Evolutionary conservation across 2,797 vertebrate genomes (phyloP).

Genomic region (Lepidocolaptes lacrymiger): DNA sequence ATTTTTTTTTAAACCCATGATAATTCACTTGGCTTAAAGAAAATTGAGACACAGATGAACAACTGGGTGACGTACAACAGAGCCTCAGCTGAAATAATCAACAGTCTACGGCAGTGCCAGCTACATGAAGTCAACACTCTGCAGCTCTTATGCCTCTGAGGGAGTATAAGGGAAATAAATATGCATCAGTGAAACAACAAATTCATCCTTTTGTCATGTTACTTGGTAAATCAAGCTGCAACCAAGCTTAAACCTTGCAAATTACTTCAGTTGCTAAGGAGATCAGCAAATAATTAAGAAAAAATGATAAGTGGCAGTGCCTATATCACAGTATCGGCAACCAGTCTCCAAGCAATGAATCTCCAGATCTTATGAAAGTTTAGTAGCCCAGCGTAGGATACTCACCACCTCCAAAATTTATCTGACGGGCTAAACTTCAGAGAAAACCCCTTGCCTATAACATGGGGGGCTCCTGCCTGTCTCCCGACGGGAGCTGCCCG

Average conservation of each 20-base stretch:
- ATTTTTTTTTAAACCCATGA: not conserved
- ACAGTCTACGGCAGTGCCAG: not conserved
- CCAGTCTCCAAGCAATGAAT: not conserved
- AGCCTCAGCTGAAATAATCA: not conserved
- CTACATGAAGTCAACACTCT: not conserved
- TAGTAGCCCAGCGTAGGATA: not conserved
- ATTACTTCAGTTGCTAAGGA: constrained; percentile 63
- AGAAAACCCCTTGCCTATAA: not conserved
- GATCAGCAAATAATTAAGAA: constrained; percentile 51
- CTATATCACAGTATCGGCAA: not conserved
- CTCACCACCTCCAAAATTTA: not conserved
- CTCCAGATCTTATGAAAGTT: constrained; percentile 28
- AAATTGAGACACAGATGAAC: constrained; percentile 5
- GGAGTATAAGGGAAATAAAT: not conserved
- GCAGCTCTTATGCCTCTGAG: not conserved
- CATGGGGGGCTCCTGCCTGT: not conserved
- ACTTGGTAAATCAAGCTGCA: not conserved
- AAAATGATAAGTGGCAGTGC: not conserved
- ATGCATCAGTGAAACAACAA: not conserved
- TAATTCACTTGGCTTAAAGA: not conserved
- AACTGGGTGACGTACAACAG: not conserved
- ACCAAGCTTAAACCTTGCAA: not conserved
- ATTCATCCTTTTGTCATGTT: not conserved
- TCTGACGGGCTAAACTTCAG: not conserved
- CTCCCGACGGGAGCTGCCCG: too few relatives aligned